phyloP scores from a whole-genome alignment of 2,888 invertebrate species.

The Drosophila prostipennis region DNA sequence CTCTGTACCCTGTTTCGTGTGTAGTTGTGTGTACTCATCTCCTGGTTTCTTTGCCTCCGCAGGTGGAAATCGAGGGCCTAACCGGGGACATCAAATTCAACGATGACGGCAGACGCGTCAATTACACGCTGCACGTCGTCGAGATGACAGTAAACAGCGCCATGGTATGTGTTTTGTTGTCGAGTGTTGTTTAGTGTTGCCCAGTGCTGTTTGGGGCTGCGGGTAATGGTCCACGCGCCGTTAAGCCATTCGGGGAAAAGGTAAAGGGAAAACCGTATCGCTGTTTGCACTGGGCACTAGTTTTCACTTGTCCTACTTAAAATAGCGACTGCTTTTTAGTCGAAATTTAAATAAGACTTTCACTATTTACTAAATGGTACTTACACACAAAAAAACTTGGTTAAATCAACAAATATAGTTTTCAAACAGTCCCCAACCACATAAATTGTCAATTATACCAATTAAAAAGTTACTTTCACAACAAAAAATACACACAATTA shows the following conservation, averaged over 20 bases:
- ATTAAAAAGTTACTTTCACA: too few species aligned
- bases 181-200: constrained; percentile 13
- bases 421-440: too few species aligned
- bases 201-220: neutral
- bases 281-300: neutral
- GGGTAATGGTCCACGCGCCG: constrained; percentile 30
- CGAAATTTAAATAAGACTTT: too few species aligned
- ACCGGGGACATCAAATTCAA: constrained; percentile 96
- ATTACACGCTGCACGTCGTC: constrained; percentile 95
- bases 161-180: constrained; percentile 64
- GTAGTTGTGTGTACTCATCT: neutral
- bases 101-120: constrained; percentile 94
- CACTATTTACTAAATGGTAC: too few species aligned
- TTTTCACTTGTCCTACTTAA: neutral
- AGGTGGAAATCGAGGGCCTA: constrained; percentile 95
- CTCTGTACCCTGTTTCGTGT: neutral
- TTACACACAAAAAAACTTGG: too few species aligned
- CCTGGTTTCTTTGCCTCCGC: constrained; percentile 56
- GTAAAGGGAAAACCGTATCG: constrained; percentile 11
- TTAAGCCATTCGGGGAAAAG: constrained; percentile 13
- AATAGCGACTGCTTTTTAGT: too few species aligned
- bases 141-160: constrained; percentile 90
- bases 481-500: too few species aligned
- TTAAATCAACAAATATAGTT: too few species aligned
- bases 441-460: too few species aligned